Base-by-base conservation (phyloP, 1,140 invertebrate species). In the Globodera ellingtonae region DNA sequence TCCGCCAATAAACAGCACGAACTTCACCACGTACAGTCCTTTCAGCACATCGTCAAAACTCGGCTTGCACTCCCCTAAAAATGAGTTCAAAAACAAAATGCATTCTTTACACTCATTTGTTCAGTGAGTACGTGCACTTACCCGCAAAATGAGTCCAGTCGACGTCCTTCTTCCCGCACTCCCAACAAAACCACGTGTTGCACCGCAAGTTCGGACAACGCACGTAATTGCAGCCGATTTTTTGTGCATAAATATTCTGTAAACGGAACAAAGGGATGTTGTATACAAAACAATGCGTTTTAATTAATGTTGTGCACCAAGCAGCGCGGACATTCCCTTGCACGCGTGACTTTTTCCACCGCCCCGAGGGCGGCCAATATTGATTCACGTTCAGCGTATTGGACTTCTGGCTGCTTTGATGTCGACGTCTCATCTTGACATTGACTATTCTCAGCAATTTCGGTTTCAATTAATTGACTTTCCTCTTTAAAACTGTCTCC, bases 161-260 rank as follows among this genome's bases (percentile, higher is more conserved):
- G 6, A 21, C 10, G 65, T 65, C 81, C 1, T 74, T 52, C 48
- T 82, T 65, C 1, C 81, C 81, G 65, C 81, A 82, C n/a, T 46
- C 35, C 44, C 67, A 82, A 66, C 81, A 82, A 24, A 82, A 82
- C 81, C 81, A 82, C 21, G 72, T 79, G 62, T 82, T 81, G 73
- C 81, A 82, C 2, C 47, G 79, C 13, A 82, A 70, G 71, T 82
- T 82, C 46, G 81, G 59, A 56, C 81, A 82, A n/a, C 81, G 71
- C 9, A 82, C 81, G 59, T 74, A 82, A 6, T 74, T 75, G 47
- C 81, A 82, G 62, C 81, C 81, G 35, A 71, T 67, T 48, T 79
- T 82, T 48, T 82, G 56, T 15, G 69, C 72, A 15, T 82, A 82
- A 7, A 82, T 47, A n/a, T 82, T 83, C 81, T 81, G 47, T 65